Conservation (phyloP, 2,113 vertebrate genomes). For the Aplodontia rufa region DNA sequence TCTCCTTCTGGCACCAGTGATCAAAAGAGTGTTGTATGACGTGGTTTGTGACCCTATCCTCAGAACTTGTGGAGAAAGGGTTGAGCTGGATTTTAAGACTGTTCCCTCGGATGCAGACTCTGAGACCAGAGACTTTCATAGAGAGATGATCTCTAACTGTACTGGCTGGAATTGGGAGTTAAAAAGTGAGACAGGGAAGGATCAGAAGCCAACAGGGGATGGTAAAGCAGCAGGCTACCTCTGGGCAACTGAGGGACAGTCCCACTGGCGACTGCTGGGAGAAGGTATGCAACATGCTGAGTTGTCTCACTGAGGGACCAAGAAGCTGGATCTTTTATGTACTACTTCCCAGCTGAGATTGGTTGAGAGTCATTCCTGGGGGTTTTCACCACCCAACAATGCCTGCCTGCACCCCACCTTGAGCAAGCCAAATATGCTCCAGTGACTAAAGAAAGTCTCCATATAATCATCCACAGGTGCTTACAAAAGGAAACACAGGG, state of each 20-base stretch:
- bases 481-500: neutral
- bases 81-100: neutral
- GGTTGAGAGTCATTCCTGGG: neutral
- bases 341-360: neutral
- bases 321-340: neutral
- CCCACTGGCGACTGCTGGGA: neutral
- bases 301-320: neutral
- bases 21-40: neutral
- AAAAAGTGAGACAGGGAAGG: neutral
- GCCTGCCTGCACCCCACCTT: neutral
- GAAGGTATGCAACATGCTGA: neutral
- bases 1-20: neutral
- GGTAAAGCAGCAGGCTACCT: neutral
- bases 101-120: neutral
- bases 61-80: neutral
- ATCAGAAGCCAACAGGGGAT: neutral
- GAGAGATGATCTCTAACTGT: neutral
- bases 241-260: neutral
- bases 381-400: neutral
- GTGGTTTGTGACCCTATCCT: neutral
- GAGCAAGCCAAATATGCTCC: neutral
- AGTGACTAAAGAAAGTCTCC: neutral
- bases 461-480: neutral
- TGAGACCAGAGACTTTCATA: neutral
- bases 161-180: accelerated